Evolutionary conservation across 2,888 invertebrate species (phyloP), one percentile per base, ranked within the genome.

Genomic region (Noctua janthina): DNA sequence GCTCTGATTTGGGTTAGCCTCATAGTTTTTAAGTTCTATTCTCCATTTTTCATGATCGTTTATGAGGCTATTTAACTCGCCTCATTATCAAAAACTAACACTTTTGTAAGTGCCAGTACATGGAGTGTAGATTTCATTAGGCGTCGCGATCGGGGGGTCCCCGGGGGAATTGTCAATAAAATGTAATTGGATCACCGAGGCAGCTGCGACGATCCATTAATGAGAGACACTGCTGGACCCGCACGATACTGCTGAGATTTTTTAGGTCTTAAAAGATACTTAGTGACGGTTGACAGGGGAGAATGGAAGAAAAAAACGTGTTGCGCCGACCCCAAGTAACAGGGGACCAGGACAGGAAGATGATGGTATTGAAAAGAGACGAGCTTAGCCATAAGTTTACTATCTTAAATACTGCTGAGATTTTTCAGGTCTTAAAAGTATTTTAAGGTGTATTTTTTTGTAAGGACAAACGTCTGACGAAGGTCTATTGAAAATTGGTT

Each of bases 201-300:
- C 94, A 94, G 92, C 94, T 94, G 94, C 71, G 92, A 80, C 91
- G 80, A 85, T 83, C 90, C 90, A 93, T 94, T 93, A 93, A 93
- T 92, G 90, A 87, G 86, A 83, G 76, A 78, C 78, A 85, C 71
- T 73, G 77, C 78, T 79, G 71, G 70, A 82, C 73, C 70, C 77
- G 46, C 29, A 67, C 20, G 49, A 70, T 46, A 39, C 51, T 54
- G 73, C 68, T n/a, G 56, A 81, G 81, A 82, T 78, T 76, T 76
- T 70, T 70, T 62, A 72, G 68, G 6, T 56, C 20, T 20, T 64
- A n/a, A n/a, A 73, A 74, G 17, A 5, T 51, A 7, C 0, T 20
- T 39, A 66, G 66, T 13, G n/a, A 13, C n/a, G 59, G 11, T 59
- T 59, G 11, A n/a, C 11, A n/a, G n/a, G 1, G n/a, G n/a, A 59